These are phyloP conservation scores for Neodiprion virginianus DNA, from an alignment of 1,140 invertebrate genomes.

Conservation along the genomic window DNA sequence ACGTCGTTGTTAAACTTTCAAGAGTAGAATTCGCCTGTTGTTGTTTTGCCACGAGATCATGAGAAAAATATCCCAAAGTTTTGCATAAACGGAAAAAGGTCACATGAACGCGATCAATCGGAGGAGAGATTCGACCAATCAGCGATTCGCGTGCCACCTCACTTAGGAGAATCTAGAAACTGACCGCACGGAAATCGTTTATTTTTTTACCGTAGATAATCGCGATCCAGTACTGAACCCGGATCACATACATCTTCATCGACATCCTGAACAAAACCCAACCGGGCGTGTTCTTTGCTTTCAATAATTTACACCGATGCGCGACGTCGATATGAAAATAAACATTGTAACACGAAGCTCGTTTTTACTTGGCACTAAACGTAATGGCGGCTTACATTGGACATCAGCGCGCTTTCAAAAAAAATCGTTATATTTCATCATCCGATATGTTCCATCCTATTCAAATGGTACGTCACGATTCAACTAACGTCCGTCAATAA, in stretches of 20 bases:
- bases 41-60: slow-evolving; percentile 48
- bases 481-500: no score
- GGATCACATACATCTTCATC: neutral
- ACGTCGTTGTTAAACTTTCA: neutral
- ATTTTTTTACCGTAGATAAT: neutral
- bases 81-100: slow-evolving; percentile 46
- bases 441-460: neutral
- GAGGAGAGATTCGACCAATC: slow-evolving; percentile 34
- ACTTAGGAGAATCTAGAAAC: slow-evolving; percentile 23
- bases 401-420: slow-evolving; percentile 7
- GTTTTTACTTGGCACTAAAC: neutral
- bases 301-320: neutral
- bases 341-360: slow-evolving; percentile 1
- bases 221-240: neutral
- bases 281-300: neutral
- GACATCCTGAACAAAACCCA: neutral
- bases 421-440: neutral
- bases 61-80: slow-evolving; percentile 42
- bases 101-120: slow-evolving; percentile 50
- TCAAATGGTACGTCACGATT: neutral
- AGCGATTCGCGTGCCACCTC: slow-evolving; percentile 24
- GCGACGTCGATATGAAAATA: neutral
- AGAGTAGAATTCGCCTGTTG: slow-evolving; percentile 35
- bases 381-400: neutral
- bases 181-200: slow-evolving; percentile 10